These are phyloP conservation scores for Bombycilla garrulus DNA, from an alignment of 2,113 vertebrate species.

Conservation along the genomic window DNA sequence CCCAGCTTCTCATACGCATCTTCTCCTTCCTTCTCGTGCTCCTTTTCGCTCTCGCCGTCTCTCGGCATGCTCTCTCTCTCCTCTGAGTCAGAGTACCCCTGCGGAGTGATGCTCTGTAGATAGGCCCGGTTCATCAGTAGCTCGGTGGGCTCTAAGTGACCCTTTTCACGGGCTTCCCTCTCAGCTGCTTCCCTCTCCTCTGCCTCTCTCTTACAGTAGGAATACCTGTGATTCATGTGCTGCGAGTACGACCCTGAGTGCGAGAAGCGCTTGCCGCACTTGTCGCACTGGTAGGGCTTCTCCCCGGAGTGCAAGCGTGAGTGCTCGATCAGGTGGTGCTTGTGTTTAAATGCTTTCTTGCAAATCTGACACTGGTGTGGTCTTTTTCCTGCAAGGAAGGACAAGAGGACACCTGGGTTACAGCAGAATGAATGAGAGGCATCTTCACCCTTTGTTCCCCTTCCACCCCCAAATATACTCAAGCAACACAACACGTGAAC, in stretches of 20 bases:
- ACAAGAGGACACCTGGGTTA: conserved; percentile 65
- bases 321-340: conserved; percentile 99
- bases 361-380: conserved; percentile 99
- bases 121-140: conserved; percentile 97
- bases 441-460: not conserved
- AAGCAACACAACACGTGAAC: not conserved
- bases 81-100: conserved; percentile 94
- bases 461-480: not conserved
- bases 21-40: conserved; percentile 91
- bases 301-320: conserved; percentile 97
- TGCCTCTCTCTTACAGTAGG: conserved; percentile 98
- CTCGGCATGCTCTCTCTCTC: conserved; percentile 90
- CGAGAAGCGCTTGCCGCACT: conserved; percentile 98
- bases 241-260: conserved; percentile 99
- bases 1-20: conserved; percentile 90
- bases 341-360: conserved; percentile 99
- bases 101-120: conserved; percentile 93
- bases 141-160: conserved; percentile 94
- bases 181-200: conserved; percentile 97
- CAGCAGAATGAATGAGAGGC: not conserved
- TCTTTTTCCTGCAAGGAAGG: conserved; percentile 89
- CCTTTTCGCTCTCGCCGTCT: conserved; percentile 88
- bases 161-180: conserved; percentile 94
- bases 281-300: conserved; percentile 99
- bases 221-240: conserved; percentile 99